Evolutionary conservation across 2,888 invertebrate species (phyloP).

Genomic region (Stomorhina lunata): DNA sequence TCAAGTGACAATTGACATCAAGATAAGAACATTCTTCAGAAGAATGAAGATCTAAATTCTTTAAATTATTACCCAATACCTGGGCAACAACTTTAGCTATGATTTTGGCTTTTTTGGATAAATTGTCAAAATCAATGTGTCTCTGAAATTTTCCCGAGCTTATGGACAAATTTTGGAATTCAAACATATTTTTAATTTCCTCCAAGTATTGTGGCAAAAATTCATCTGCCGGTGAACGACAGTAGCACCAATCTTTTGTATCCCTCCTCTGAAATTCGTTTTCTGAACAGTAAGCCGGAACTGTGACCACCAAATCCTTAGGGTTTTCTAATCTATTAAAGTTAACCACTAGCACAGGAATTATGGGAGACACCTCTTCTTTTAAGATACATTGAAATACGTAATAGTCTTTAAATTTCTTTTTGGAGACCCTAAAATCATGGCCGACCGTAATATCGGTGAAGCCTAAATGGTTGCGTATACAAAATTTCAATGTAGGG

Average conservation of each 20-base stretch:
- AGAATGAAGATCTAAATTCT: slow-evolving; percentile 72
- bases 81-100: slow-evolving; percentile 81
- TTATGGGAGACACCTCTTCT: slow-evolving; percentile 74
- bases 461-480: slow-evolving; percentile 83
- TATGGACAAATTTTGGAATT: slow-evolving; percentile 70
- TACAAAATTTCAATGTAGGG: slow-evolving; percentile 84
- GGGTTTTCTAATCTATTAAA: slow-evolving; percentile 70
- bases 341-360: slow-evolving; percentile 74
- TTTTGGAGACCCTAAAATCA: slow-evolving; percentile 75
- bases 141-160: slow-evolving; percentile 69
- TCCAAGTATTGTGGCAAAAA: slow-evolving; percentile 69
- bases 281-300: slow-evolving; percentile 66
- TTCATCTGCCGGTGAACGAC: slow-evolving; percentile 73
- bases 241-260: slow-evolving; percentile 71
- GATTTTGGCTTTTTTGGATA: slow-evolving; percentile 75
- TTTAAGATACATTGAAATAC: slow-evolving; percentile 71
- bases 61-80: slow-evolving; percentile 69
- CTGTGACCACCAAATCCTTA: slow-evolving; percentile 60
- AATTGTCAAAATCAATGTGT: slow-evolving; percentile 74
- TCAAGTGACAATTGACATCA: slow-evolving; percentile 80
- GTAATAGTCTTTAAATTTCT: slow-evolving; percentile 72
- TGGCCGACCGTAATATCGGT: slow-evolving; percentile 82
- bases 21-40: slow-evolving; percentile 81
- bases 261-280: background rate
- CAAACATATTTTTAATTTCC: slow-evolving; percentile 69